Evolutionary conservation across 2,888 invertebrate species (phyloP), one percentile per base, ranked within the genome.

Genomic region (Sarcophaga subvicina): DNA sequence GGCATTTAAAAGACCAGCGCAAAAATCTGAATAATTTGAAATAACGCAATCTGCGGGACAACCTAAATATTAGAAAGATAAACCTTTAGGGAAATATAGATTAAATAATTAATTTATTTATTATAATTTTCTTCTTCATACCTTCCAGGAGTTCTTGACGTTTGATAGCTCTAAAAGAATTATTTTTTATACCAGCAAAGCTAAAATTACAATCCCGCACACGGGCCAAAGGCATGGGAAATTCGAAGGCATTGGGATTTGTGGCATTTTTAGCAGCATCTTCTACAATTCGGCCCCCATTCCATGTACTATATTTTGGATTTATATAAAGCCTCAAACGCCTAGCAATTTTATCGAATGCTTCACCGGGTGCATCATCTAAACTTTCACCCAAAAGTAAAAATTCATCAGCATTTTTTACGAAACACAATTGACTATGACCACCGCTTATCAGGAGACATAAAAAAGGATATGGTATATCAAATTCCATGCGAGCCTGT

Each of bases 301-400:
- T 96, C 90, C 97, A 92, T 6, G 89, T 76, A 0, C 89, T 84
- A 75, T 96, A 98, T 90, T 96, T 96, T 14, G 96, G 95, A 82
- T 98, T 93, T 92, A 97, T 97, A 91, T 94, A 95, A 72, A 99
- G 93, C 91, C 98, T 98, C 93, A 99, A 94, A 90, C 97, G 95
- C 91, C 99, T 95, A 2, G 98, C 97, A 91, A 97, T 98, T 94
- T 99, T 99, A 92, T 99, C 99, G 90, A 98, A 96, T 1, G 97
- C 95, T 94, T 99, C 98, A 20, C 99, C 99, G 10, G 99, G 98
- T 10, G 99, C 96, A 94, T 97, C 97, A 93, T 99, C 98, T 25
- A 96, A 90, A 62, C 95, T 94, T 89, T 96, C 94, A 0, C 99
- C 99, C 54, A 99, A 94, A 78, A 98, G 93, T 66, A 96, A 91